phyloP scores from a whole-genome alignment of 92 coral and sea anemone genomes.

The Siderastrea siderea region DNA sequence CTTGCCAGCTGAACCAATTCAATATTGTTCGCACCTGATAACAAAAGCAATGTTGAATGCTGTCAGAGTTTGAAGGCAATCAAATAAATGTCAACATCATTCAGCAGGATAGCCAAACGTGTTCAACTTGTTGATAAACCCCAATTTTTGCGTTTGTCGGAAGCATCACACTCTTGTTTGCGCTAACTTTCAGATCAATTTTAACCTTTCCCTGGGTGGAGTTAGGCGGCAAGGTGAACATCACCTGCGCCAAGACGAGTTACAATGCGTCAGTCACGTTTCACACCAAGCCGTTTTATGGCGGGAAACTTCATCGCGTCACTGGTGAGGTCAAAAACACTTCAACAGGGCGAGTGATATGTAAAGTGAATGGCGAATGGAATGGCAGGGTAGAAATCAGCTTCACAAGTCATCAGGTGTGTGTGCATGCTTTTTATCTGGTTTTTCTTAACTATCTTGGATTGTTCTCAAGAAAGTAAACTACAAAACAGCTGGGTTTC shows the following conservation, averaged over 20 bases:
- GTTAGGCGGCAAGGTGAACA: constrained; percentile 95
- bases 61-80: too few relatives aligned
- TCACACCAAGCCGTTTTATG: constrained; percentile 98
- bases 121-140: too few relatives aligned
- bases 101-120: too few relatives aligned
- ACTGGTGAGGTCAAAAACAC: constrained; percentile 98
- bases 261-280: constrained; percentile 94
- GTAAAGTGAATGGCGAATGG: constrained; percentile 98
- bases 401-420: constrained; percentile 90
- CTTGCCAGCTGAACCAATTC: too few relatives aligned
- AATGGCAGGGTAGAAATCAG: constrained; percentile 86
- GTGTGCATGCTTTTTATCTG: background rate
- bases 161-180: too few relatives aligned
- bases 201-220: constrained; percentile 98
- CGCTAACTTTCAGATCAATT: constrained; percentile 79
- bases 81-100: too few relatives aligned
- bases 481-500: background rate
- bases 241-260: constrained; percentile 93
- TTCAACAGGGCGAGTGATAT: constrained; percentile 86
- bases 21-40: too few relatives aligned
- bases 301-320: constrained; percentile 93
- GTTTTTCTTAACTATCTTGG: background rate
- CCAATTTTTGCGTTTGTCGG: too few relatives aligned
- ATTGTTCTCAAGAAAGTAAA: background rate
- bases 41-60: too few relatives aligned